Conservation (phyloP, 2,797 vertebrate genomes). For the Smutsia temminckii region DNA sequence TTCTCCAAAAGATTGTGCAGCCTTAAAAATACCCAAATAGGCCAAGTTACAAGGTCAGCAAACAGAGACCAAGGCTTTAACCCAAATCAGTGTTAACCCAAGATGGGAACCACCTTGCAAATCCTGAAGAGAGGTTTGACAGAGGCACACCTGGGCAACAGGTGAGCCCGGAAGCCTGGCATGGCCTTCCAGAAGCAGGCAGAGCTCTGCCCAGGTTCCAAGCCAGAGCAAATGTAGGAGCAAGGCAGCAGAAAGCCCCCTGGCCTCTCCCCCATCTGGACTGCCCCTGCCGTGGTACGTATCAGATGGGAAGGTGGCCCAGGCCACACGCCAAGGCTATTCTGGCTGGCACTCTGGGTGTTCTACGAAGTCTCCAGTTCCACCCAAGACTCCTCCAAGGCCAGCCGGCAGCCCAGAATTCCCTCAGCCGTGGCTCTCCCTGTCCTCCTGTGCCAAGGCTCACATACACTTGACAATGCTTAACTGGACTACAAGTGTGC, state of each 20-base stretch:
- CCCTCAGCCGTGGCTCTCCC: neutral
- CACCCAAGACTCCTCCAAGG: no score
- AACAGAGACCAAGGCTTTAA: neutral
- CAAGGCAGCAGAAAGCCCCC: neutral
- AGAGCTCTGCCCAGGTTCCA: neutral
- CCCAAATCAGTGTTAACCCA: neutral
- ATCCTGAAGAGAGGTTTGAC: neutral
- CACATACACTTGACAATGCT: rapidly evolving
- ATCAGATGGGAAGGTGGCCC: rapidly evolving
- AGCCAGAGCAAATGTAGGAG: neutral
- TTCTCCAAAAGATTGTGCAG: neutral
- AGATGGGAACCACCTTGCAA: rapidly evolving
- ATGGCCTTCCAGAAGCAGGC: neutral
- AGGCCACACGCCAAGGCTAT: neutral
- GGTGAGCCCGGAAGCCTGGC: neutral
- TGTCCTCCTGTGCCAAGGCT: rapidly evolving
- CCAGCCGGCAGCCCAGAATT: neutral
- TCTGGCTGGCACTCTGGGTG: neutral
- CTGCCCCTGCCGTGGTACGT: no score
- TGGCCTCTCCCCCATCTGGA: neutral
- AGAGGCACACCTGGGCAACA: neutral
- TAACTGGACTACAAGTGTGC: neutral
- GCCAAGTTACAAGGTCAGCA: neutral
- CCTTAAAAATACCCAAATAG: neutral
- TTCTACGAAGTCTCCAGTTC: neutral